Evolutionary conservation across 1,140 invertebrate genomes (phyloP).

Genomic region (Atta cephalotes): DNA sequence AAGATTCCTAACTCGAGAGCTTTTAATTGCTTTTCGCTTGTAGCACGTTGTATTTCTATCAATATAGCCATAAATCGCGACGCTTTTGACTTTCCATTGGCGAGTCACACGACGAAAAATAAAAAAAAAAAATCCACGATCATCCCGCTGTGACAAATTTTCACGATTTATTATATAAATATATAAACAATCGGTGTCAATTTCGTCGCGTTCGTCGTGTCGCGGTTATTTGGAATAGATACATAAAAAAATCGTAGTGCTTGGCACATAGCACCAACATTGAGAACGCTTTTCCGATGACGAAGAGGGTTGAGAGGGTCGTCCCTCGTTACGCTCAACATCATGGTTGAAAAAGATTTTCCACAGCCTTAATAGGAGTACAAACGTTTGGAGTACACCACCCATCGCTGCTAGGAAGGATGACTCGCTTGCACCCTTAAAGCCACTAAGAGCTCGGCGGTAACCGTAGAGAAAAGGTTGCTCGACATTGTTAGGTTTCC

Average conservation of each 20-base stretch:
- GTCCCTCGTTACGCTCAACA: conserved; percentile 47
- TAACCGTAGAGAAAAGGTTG: background rate
- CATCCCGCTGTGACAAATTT: background rate
- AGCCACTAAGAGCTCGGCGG: conserved; percentile 18
- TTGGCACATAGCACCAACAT: background rate
- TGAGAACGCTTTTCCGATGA: conserved; percentile 35
- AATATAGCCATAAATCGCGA: conserved; percentile 18
- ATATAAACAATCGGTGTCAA: background rate
- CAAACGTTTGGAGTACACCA: conserved; percentile 47
- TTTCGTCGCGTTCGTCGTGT: background rate
- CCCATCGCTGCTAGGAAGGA: conserved; percentile 14
- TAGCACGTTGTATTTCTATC: background rate
- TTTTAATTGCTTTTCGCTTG: conserved; percentile 23
- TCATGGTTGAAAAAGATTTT: conserved; percentile 37
- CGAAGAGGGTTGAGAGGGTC: conserved; percentile 30
- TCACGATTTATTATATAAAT: background rate
- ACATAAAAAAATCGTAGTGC: background rate
- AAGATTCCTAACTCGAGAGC: conserved; percentile 11
- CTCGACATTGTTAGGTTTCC: conserved; percentile 48
- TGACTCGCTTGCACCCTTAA: conserved; percentile 31
- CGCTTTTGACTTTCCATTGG: background rate
- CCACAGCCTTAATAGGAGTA: conserved; percentile 50
- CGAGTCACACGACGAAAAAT: background rate
- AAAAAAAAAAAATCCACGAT: background rate
- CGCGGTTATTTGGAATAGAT: conserved; percentile 22